Base-by-base conservation (phyloP, 2,888 invertebrate species). In the Drosophila pegasa region DNA sequence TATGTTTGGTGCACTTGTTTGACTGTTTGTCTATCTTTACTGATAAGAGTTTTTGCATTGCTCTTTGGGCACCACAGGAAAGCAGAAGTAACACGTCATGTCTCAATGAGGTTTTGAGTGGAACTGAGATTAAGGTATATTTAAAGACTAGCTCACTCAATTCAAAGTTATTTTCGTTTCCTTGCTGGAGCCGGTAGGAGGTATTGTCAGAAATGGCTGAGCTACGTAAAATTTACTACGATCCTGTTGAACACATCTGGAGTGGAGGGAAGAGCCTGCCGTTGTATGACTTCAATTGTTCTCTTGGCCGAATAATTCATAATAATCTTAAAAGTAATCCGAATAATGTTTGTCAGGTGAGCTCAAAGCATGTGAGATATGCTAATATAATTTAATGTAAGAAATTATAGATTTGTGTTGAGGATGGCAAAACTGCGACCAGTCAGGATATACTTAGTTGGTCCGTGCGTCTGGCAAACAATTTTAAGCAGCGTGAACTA, bases 381-480 rank as follows among this genome's bases (percentile, higher is more conserved):
- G 9, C 3, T 18, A 3, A 3, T 16, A 37, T 16, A 37, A 37
- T 0, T 16, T n/a, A 3, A 37, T 33, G 7, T n/a, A 33, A 33
- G 7, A 16, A 9, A 9, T 18, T 37, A 0, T 35, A 63, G 63
- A 63, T 63, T 20, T 63, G 56, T 29, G 18, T 57, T n/a, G 48
- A n/a, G 5, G 58, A 68, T 58, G 68, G 63, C 0, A 68, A 45
- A 18, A 41, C 33, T 4, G 40, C 58, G 1, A 59, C 48, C 1
- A 68, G 33, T 9, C 41, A 54, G 50, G 58, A 68, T 2, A 38
- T 58, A 29, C 20, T 71, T 0, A 54, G 41, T 0, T 56, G 75
- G 57, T 77, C 72, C 31, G 75, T 80, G 41, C 65, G 79, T 0
- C 51, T 83, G 7, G 80, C 79, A 0, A 73, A 76, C 54, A 31